phyloP scores from a whole-genome alignment of 2,797 vertebrate species.

The Danionella dracula region DNA sequence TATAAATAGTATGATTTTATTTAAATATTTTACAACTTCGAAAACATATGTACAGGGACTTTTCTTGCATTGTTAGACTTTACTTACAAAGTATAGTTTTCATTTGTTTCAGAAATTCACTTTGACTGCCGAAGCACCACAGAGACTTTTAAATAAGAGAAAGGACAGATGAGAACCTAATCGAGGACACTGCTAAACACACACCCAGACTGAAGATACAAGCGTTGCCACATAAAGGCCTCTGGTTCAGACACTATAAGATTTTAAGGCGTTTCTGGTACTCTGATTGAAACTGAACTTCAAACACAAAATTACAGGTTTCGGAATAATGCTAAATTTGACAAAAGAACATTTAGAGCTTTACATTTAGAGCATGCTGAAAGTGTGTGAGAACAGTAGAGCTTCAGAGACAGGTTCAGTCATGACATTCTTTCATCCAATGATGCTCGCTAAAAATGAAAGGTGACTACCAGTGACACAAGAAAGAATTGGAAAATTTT shows the following conservation, averaged over 20 bases:
- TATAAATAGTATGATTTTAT: slow-evolving; percentile 99
- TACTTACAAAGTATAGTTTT: slow-evolving; percentile 55
- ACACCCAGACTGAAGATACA: slow-evolving; percentile 52
- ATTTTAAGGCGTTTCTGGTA: slow-evolving; percentile 65
- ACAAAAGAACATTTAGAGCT: neutral
- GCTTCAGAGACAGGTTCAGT: neutral
- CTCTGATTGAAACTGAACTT: slow-evolving; percentile 42
- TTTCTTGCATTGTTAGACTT: slow-evolving; percentile 72
- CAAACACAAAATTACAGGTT: too few species aligned
- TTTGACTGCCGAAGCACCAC: slow-evolving; percentile 64
- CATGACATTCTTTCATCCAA: neutral
- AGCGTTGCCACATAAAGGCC: slow-evolving; percentile 64
- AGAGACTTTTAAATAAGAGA: slow-evolving; percentile 4
- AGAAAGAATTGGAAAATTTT: neutral
- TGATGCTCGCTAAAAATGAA: neutral
- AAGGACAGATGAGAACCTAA: neutral
- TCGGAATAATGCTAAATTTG: too few species aligned
- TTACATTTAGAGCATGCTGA: neutral
- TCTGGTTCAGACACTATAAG: slow-evolving; percentile 55
- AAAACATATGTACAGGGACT: slow-evolving; percentile 96
- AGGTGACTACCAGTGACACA: neutral
- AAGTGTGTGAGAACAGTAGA: neutral
- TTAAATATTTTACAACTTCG: slow-evolving; percentile 98
- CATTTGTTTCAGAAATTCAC: too few species aligned
- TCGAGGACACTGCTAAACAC: slow-evolving; percentile 48